Percentiles rank a stretch among this genome's conserved stretches.
Evolutionary conservation across 2,113 vertebrate genomes (phyloP).

Genomic region (Notarius quadriscutis): DNA sequence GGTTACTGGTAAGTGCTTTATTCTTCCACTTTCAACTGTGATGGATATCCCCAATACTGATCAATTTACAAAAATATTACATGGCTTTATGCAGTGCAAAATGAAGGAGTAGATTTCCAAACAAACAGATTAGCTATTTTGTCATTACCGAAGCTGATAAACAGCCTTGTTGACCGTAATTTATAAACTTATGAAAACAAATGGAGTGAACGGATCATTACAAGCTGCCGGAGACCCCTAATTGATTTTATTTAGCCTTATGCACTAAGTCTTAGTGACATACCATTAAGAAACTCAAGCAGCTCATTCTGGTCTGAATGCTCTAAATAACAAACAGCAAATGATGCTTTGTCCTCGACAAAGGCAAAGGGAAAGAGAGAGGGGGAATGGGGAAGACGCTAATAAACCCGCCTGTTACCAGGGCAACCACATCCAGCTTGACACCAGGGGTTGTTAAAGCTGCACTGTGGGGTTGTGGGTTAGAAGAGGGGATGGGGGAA

Average conservation of each 20-base stretch:
- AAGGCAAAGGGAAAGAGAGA: neutral
- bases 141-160: conserved; percentile 10
- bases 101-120: neutral
- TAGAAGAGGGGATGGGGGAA: neutral
- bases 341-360: conserved; percentile 33
- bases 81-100: neutral
- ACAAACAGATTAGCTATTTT: conserved; percentile 14
- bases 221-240: conserved; percentile 17
- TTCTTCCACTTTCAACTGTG: neutral
- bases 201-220: neutral
- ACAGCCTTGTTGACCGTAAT: conserved; percentile 14
- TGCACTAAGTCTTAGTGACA: conserved; percentile 12
- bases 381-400: conserved; percentile 30
- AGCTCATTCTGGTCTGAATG: conserved; percentile 13
- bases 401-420: conserved; percentile 59
- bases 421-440: conserved; percentile 57
- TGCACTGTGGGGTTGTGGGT: conserved; percentile 38
- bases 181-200: conserved; percentile 31
- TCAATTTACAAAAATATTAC: neutral
- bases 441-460: conserved; percentile 48
- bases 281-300: conserved; percentile 18
- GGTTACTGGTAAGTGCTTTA: conserved; percentile 82
- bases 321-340: conserved; percentile 30
- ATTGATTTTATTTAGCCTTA: conserved; percentile 26
- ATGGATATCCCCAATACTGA: neutral